A percentile compares a stretch with the other conserved stretches of the same genome.
Conservation (phyloP, 1,140 invertebrate species). For the Pseudomyrmex concolor region DNA sequence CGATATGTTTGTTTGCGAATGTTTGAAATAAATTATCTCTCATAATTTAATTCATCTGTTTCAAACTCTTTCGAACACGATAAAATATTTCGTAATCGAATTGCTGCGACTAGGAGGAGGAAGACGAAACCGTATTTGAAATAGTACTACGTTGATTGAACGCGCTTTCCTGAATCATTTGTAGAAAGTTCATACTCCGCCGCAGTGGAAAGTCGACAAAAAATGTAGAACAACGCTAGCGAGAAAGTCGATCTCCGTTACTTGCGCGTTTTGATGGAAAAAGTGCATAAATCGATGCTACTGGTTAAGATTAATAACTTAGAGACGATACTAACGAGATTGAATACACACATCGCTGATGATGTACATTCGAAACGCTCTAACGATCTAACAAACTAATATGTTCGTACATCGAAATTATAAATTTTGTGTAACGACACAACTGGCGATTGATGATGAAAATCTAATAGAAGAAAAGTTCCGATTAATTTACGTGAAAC, state of each 20-base stretch:
- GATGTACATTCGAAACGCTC: no score
- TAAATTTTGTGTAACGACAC: no score
- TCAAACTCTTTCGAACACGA: neutral
- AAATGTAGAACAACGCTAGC: constrained; percentile 53
- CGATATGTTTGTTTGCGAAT: constrained; percentile 8
- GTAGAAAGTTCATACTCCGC: constrained; percentile 57
- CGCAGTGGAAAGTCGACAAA: constrained; percentile 57
- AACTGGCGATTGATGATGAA: no score
- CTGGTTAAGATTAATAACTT: neutral
- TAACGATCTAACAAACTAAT: no score
- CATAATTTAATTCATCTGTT: neutral
- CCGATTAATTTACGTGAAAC: no score
- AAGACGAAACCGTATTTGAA: constrained; percentile 14
- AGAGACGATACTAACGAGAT: neutral
- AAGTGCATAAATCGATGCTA: constrained; percentile 26
- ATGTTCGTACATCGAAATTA: no score
- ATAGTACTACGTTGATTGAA: constrained; percentile 20
- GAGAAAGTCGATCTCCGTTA: constrained; percentile 55
- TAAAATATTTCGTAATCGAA: constrained; percentile 15
- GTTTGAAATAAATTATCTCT: neutral
- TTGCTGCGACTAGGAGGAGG: constrained; percentile 5
- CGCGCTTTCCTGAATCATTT: constrained; percentile 51
- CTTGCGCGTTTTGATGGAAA: constrained; percentile 45
- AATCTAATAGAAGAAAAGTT: no score
- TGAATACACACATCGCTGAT: neutral